Conservation (phyloP, 2,888 invertebrate species). For the Scrobipalpa costella region DNA sequence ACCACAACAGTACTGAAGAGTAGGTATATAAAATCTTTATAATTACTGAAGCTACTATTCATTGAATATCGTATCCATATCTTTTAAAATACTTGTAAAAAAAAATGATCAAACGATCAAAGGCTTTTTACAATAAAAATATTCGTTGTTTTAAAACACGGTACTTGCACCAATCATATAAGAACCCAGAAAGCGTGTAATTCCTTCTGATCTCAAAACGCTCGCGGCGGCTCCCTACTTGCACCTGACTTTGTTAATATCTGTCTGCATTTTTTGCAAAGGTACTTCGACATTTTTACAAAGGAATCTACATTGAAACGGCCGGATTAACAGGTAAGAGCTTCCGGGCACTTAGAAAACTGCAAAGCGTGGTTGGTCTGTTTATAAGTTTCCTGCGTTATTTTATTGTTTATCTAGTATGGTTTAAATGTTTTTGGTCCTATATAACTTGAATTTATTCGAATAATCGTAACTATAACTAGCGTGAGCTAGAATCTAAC, state of each 20-base stretch:
- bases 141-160: not conserved
- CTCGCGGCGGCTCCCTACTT: conserved; percentile 47
- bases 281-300: not conserved
- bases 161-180: conserved; percentile 8
- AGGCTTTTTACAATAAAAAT: not conserved
- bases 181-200: conserved; percentile 57
- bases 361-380: not conserved
- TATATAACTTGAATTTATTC: too few relatives aligned
- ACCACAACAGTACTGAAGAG: too few relatives aligned
- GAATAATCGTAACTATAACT: too few relatives aligned
- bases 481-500: too few relatives aligned
- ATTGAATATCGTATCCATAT: too few relatives aligned
- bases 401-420: too few relatives aligned
- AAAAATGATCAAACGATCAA: not conserved
- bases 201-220: conserved; percentile 63
- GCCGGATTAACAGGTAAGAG: not conserved
- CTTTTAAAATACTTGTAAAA: too few relatives aligned
- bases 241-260: conserved; percentile 55
- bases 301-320: conserved; percentile 1
- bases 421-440: too few relatives aligned
- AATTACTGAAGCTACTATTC: too few relatives aligned
- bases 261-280: conserved; percentile 36
- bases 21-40: too few relatives aligned
- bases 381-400: not conserved
- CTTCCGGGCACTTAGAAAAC: conserved; percentile 8